Percentiles rank a stretch among this genome's conserved stretches.
phyloP scores from a whole-genome alignment of 37 sponge, comb jelly and placozoan genomes.

The Corticium candelabrum region DNA sequence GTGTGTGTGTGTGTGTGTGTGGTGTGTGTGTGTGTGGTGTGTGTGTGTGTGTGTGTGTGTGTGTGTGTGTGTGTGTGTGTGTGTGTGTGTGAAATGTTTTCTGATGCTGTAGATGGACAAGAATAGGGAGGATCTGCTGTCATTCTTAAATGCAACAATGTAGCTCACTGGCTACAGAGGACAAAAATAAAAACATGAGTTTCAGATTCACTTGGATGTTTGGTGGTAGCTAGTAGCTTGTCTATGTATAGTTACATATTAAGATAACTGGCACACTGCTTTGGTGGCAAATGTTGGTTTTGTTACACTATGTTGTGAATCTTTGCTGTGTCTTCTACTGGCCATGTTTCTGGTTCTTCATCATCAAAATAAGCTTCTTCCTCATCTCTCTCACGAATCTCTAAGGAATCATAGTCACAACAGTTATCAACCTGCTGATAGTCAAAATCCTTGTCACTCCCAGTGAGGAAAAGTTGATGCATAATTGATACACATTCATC shows the following conservation, averaged over 20 bases:
- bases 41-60: too few species aligned
- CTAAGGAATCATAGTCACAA: slow-evolving; percentile 38
- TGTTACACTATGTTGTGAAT: neutral
- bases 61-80: too few species aligned
- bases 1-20: too few species aligned
- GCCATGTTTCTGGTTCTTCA: slow-evolving; percentile 45
- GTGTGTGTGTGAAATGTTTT: too few species aligned
- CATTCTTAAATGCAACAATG: neutral
- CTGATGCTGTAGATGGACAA: neutral
- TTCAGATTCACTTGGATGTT: too few species aligned
- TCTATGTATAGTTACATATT: too few species aligned
- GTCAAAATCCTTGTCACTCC: slow-evolving; percentile 69
- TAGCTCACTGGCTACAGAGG: too few species aligned
- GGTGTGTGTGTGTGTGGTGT: too few species aligned
- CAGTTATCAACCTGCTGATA: slow-evolving; percentile 50
- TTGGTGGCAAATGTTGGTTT: too few species aligned
- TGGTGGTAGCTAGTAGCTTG: too few species aligned
- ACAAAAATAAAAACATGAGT: too few species aligned
- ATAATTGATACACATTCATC: slow-evolving; percentile 55
- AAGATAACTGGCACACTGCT: too few species aligned
- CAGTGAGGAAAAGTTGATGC: slow-evolving; percentile 61
- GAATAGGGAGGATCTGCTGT: neutral
- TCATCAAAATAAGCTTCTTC: slow-evolving; percentile 74
- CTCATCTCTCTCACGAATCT: slow-evolving; percentile 31
- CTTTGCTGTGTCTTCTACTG: neutral